Base-by-base conservation (phyloP, 1,140 invertebrate species). In the Pseudomyrmex sp. region DNA sequence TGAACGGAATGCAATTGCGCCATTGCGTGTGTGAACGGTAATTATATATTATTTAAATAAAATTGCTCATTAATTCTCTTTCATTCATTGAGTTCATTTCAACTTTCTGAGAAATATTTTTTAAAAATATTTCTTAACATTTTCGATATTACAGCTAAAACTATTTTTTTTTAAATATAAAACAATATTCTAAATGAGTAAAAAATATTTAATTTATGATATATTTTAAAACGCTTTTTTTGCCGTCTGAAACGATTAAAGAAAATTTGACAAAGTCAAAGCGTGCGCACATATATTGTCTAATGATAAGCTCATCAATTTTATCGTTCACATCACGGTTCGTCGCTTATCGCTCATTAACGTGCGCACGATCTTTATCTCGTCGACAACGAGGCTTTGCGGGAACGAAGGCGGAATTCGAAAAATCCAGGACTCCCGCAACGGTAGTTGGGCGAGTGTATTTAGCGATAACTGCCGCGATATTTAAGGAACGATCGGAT, bases 401-500 rank as follows among this genome's bases (percentile, higher is more conserved):
- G 59, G n/a, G 52, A 70, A 77, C 75, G 52, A 23, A 50, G 35
- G 4, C 66, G 66, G 76, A 80, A 80, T 80, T 59, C n/a, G 10
- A 87, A 84, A 87, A 80, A 75, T 88, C 69, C 74, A 48, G 56
- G 50, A 18, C 52, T 54, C 69, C 77, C 75, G 68, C 85, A 82
- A 87, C 73, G 83, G 69, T 72, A 84, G 86, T 68, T 63, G 75
- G 61, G 46, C 20, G 76, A 80, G 66, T 80, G 69, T 72, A 76
- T 84, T 87, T 87, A 87, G 83, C 86, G 85, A 84, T 87, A 88
- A 88, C 82, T 87, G 83, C 86, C 58, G 70, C 74, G 82, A 80
- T 84, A 84, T 88, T 80, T 52, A 62, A 88, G 65, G 86, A 85
- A 86, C 79, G 84, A 87, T 62, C 72, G 82, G 86, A 61, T 72